phyloP scores from a whole-genome alignment of 2,113 vertebrate species.

The Actenoides lindsayi region DNA sequence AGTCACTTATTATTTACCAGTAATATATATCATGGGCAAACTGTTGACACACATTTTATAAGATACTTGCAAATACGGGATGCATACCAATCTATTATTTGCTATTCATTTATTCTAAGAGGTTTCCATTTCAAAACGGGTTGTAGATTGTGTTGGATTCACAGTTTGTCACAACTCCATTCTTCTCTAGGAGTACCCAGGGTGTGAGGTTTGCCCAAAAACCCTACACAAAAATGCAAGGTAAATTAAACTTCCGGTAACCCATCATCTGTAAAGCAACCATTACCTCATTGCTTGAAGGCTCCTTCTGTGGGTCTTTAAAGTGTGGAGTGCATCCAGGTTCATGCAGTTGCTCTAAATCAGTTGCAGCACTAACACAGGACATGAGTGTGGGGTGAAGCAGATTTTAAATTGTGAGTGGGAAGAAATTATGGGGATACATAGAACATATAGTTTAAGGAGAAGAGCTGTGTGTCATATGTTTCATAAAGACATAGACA shows the following conservation, averaged over 20 bases:
- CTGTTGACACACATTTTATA: slow-evolving; percentile 39
- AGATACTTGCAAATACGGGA: slow-evolving; percentile 11
- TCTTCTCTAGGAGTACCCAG: slow-evolving; percentile 10
- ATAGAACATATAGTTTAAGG: not conserved
- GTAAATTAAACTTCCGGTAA: not conserved
- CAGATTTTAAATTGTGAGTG: not conserved
- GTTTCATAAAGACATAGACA: not conserved
- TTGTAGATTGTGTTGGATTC: not conserved
- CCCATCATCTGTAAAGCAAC: not conserved
- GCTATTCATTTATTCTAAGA: slow-evolving; percentile 56
- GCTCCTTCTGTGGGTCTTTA: not conserved
- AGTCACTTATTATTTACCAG: not conserved
- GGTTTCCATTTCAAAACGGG: slow-evolving; percentile 55
- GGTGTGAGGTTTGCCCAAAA: slow-evolving; percentile 4
- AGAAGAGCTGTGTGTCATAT: not conserved
- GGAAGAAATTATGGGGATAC: not conserved
- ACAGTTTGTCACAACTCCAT: not conserved
- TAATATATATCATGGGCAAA: not conserved
- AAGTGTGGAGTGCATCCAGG: not conserved
- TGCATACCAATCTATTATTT: not conserved
- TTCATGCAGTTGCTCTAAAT: not conserved
- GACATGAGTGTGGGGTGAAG: not conserved
- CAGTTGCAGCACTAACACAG: not conserved
- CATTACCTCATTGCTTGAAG: not conserved
- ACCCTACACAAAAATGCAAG: slow-evolving; percentile 13